Evolutionary conservation across 2,113 vertebrate genomes (phyloP).

Genomic region (Pipra filicauda): DNA sequence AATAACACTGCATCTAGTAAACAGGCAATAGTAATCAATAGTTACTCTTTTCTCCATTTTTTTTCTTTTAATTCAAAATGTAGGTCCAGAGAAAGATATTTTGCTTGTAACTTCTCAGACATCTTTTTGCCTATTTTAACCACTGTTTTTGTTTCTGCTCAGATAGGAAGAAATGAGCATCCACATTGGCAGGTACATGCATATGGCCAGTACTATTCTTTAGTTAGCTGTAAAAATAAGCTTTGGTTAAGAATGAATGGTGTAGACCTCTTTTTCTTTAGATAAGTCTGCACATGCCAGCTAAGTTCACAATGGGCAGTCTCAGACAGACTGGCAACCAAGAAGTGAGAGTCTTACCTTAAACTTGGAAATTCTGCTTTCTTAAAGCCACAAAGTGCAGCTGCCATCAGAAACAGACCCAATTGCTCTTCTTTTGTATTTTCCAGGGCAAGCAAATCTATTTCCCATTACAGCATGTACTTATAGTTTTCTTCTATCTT

Average conservation of each 20-base stretch:
- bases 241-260: slow-evolving; percentile 12
- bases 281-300: neutral
- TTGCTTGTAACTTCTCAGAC: neutral
- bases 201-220: neutral
- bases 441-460: slow-evolving; percentile 39
- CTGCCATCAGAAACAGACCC: slow-evolving; percentile 41
- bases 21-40: neutral
- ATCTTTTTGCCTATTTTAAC: neutral
- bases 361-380: slow-evolving; percentile 23
- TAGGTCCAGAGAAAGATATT: neutral
- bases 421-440: slow-evolving; percentile 28
- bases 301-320: neutral
- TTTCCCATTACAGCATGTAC: slow-evolving; percentile 36
- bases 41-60: neutral
- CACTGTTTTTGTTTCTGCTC: neutral
- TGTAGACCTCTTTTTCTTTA: neutral
- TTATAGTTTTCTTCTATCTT: slow-evolving; percentile 41
- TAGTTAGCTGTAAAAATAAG: neutral
- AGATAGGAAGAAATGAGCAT: neutral
- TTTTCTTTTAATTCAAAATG: neutral
- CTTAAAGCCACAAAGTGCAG: slow-evolving; percentile 21
- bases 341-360: slow-evolving; percentile 6
- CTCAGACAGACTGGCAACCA: neutral
- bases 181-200: neutral
- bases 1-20: neutral